Base-by-base conservation (phyloP, 2,113 vertebrate species). In the Psilopogon haemacephalus region DNA sequence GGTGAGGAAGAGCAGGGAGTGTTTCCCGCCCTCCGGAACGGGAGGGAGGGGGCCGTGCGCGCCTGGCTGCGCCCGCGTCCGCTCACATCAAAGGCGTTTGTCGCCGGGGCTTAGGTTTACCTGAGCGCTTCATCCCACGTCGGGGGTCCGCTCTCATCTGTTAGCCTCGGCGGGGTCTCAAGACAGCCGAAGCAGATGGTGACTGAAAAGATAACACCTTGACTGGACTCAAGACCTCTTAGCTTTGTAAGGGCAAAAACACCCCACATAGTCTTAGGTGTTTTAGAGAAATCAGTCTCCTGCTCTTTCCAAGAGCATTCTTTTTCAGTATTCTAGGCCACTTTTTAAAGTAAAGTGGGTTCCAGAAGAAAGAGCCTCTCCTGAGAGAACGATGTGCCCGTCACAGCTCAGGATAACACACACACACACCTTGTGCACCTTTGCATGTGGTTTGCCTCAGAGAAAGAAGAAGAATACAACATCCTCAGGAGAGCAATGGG, bases 401-500 rank as follows among this genome's bases (percentile, higher is more conserved):
- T 28, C 15, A 27, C 38, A 20, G 56, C 56, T 70, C 23, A 23
- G 1, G 65, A 18, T 21, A 38, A 7, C 10, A 26, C 20, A 7
- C 3, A 0, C 8, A 7, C 12, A 20, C 4, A 4, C 21, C 4
- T 1, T 4, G 3, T 24, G 18, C 11, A 7, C 13, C 35, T 50
- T n/a, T 42, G 32, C 3, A 1, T 6, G 15, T 0, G 16, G 12
- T 26, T 50, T 46, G 18, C 9, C 38, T 60, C 20, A 9, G 4
- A 16, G 28, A 56, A 56, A 50, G 28, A 50, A 23, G 8, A 16
- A 7, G 9, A 33, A 65, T n/a, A 15, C 64, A 26, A 80, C 68
- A 14, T 5, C 27, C 46, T 7, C 1, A 1, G 28, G 28, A 46
- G 20, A 69, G 32, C 21, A 58, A 4, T 5, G 11, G 15, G 8